These are phyloP conservation scores for Anhinga rufa DNA, from an alignment of 2,113 vertebrate species.

Conservation along the genomic window DNA sequence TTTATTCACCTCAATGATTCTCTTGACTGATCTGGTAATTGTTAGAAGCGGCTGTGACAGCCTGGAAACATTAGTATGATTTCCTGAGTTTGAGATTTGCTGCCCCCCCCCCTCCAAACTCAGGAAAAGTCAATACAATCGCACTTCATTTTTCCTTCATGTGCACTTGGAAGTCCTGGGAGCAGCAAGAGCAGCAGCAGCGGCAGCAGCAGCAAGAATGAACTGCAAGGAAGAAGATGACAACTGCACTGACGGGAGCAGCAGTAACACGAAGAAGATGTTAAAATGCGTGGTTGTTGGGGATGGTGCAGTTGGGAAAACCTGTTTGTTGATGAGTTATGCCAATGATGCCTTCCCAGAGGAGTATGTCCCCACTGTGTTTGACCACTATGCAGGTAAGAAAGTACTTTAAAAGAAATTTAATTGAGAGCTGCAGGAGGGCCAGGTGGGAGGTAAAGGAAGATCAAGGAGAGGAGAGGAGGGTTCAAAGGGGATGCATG, in stretches of 20 bases:
- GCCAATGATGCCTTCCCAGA: constrained; percentile 83
- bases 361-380: constrained; percentile 81
- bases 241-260: constrained; percentile 49
- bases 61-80: constrained; percentile 64
- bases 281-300: constrained; percentile 83
- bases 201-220: constrained; percentile 57
- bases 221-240: constrained; percentile 60
- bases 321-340: constrained; percentile 83
- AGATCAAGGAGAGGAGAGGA: neutral
- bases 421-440: neutral
- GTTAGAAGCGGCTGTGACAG: constrained; percentile 49
- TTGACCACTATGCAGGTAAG: constrained; percentile 86
- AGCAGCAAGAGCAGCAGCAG: neutral
- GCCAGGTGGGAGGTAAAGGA: neutral
- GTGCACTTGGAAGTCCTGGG: constrained; percentile 47
- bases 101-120: neutral
- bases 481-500: neutral
- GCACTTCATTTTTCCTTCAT: constrained; percentile 42
- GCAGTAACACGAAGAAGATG: constrained; percentile 69
- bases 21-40: constrained; percentile 35
- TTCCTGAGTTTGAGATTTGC: constrained; percentile 60
- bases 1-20: constrained; percentile 59
- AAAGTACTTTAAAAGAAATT: neutral
- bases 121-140: constrained; percentile 51
- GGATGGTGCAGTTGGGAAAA: constrained; percentile 81